phyloP scores from a whole-genome alignment of 2,888 invertebrate species.

The Stramonita haemastoma region DNA sequence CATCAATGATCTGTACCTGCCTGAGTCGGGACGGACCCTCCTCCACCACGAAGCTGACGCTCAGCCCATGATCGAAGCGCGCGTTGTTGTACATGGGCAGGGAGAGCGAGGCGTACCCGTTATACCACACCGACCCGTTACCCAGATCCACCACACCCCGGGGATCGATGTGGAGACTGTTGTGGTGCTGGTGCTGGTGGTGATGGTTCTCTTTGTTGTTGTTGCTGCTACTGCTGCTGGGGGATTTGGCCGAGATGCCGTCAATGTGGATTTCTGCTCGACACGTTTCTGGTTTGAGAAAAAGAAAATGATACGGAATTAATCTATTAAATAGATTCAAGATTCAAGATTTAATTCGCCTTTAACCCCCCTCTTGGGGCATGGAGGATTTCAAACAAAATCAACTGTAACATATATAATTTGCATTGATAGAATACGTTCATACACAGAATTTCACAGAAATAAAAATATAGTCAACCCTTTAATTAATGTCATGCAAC shows the following conservation, averaged over 20 bases:
- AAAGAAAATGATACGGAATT: no score
- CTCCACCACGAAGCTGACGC: constrained; percentile 23
- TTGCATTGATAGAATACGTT: no score
- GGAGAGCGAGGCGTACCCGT: constrained; percentile 37
- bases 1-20: constrained; percentile 10
- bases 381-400: no score
- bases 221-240: not conserved
- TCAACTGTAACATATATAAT: no score
- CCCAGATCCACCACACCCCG: constrained; percentile 28
- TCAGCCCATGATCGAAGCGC: constrained; percentile 25
- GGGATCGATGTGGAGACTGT: not conserved
- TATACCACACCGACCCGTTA: constrained; percentile 36
- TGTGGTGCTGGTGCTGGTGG: not conserved
- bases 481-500: no score
- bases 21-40: constrained; percentile 31
- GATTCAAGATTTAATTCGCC: no score
- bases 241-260: constrained; percentile 16
- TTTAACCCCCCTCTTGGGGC: no score
- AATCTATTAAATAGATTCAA: no score
- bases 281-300: not conserved
- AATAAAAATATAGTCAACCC: no score
- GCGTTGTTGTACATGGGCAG: constrained; percentile 39
- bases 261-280: constrained; percentile 38
- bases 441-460: no score
- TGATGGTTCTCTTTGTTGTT: not conserved